Conservation (phyloP, 2,888 invertebrate species). For the Corythucha ciliata region DNA sequence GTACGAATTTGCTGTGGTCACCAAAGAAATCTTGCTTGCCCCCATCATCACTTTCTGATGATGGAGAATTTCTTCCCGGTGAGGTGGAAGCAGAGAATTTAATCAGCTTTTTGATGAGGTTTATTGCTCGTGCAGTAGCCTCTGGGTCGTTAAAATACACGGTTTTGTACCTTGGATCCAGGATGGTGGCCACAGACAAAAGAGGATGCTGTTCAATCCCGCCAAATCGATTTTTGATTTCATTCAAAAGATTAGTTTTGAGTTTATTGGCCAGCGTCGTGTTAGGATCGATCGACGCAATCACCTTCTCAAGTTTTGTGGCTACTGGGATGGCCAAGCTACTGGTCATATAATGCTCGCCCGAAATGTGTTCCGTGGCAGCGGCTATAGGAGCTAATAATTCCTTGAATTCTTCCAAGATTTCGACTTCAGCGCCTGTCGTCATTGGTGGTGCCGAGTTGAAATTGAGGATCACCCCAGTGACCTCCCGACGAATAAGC, state of each 20-base stretch:
- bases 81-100: background rate
- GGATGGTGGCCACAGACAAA: constrained; percentile 20
- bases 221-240: constrained; percentile 21
- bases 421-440: constrained; percentile 22
- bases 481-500: constrained; percentile 19
- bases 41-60: background rate
- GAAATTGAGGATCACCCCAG: constrained; percentile 25
- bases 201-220: constrained; percentile 23
- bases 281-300: background rate
- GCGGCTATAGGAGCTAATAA: constrained; percentile 25
- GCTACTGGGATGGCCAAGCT: constrained; percentile 25
- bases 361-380: constrained; percentile 22
- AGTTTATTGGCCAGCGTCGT: constrained; percentile 15
- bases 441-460: constrained; percentile 30
- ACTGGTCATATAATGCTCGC: constrained; percentile 19
- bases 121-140: constrained; percentile 1
- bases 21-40: background rate
- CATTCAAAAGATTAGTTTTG: constrained; percentile 20
- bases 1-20: background rate
- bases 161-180: constrained; percentile 19
- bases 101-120: constrained; percentile 6
- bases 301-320: constrained; percentile 8
- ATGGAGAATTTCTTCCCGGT: no score
- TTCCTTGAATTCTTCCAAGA: constrained; percentile 22
- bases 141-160: constrained; percentile 15